A percentile compares a stretch with the other conserved stretches of the same genome.
Evolutionary conservation across 2,113 vertebrate species (phyloP).

Genomic region (Dipodomys merriami): DNA sequence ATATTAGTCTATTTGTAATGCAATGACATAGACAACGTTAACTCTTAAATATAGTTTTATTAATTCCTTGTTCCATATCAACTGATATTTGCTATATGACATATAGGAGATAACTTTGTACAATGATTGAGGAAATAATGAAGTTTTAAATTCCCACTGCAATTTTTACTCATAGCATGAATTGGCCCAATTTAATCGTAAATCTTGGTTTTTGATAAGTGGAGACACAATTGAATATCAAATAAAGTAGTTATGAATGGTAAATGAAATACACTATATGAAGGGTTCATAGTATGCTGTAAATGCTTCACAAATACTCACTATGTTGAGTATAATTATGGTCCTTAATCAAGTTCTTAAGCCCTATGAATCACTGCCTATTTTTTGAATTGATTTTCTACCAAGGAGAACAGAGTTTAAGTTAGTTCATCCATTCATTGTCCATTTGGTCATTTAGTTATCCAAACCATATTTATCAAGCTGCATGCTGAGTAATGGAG

Average conservation of each 20-base stretch:
- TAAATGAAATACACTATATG: neutral
- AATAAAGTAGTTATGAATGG: neutral
- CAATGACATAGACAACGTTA: neutral
- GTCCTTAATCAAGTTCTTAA: neutral
- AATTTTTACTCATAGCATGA: neutral
- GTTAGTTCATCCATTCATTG: slow-evolving; percentile 1
- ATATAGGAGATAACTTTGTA: neutral
- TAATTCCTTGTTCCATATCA: neutral
- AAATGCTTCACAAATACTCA: neutral
- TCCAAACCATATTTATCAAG: neutral
- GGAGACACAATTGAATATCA: neutral
- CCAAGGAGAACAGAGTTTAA: neutral
- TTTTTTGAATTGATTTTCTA: slow-evolving; percentile 35
- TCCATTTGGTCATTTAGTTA: slow-evolving; percentile 31
- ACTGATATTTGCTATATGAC: slow-evolving; percentile 5
- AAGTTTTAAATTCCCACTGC: neutral
- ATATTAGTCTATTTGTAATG: neutral
- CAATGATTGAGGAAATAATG: neutral
- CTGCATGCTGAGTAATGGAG: neutral
- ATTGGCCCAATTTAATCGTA: neutral
- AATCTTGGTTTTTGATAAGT: neutral
- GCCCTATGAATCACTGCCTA: neutral
- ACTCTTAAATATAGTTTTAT: neutral
- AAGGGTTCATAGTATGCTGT: neutral
- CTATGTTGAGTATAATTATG: neutral